Percentiles rank a stretch among this genome's conserved stretches.
Conservation (phyloP, 2,113 vertebrate species). For the Syrrhaptes paradoxus region DNA sequence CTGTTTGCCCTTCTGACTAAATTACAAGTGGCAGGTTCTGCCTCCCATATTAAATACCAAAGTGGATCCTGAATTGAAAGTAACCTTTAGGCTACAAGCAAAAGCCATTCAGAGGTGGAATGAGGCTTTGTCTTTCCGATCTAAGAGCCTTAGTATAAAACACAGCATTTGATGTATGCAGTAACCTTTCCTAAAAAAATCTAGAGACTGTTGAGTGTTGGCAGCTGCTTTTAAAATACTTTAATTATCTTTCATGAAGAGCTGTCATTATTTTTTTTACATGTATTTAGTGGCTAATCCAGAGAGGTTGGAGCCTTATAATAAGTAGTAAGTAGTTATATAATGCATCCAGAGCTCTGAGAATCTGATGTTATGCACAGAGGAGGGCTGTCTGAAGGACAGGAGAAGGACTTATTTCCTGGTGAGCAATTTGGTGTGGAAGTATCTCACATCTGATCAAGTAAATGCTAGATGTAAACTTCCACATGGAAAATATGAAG, state of each 20-base stretch:
- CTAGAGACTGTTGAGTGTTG: neutral
- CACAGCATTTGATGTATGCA: neutral
- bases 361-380: neutral
- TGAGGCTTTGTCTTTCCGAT: neutral
- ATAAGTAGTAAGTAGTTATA: neutral
- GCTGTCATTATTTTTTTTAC: neutral
- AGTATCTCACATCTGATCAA: neutral
- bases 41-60: slow-evolving; percentile 21
- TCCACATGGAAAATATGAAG: neutral
- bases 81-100: neutral
- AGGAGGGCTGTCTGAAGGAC: slow-evolving; percentile 26
- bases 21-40: slow-evolving; percentile 17
- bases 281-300: neutral
- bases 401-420: neutral
- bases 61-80: neutral
- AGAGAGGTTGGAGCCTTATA: neutral
- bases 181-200: neutral
- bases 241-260: neutral
- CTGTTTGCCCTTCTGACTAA: slow-evolving; percentile 11
- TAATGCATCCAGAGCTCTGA: neutral
- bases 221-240: slow-evolving; percentile 13
- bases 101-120: neutral
- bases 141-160: neutral
- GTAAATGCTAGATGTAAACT: neutral
- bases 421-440: neutral